Conservation (phyloP, 2,888 invertebrate genomes). For the Blastobasis adustella region DNA sequence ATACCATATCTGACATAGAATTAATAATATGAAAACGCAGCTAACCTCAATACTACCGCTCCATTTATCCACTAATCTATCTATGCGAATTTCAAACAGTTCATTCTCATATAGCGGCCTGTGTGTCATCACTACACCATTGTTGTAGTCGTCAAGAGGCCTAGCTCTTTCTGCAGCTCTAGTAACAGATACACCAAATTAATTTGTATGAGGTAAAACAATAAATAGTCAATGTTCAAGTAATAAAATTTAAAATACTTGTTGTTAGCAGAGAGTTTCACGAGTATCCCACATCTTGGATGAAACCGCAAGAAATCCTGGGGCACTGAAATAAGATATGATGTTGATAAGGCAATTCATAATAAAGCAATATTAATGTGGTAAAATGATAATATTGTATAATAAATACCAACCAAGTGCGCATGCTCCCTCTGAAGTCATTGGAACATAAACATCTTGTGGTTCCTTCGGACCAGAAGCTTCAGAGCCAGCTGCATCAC, state of each 20-base stretch:
- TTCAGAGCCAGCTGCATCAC: constrained; percentile 32
- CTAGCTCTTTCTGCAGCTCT: constrained; percentile 90
- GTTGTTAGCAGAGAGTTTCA: constrained; percentile 86
- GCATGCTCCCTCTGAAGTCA: constrained; percentile 39
- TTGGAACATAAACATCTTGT: constrained; percentile 34
- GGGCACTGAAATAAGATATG: constrained; percentile 33
- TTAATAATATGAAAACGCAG: background rate
- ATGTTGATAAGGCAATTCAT: background rate
- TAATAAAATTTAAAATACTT: constrained; percentile 47
- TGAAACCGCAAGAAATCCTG: constrained; percentile 88
- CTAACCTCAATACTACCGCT: constrained; percentile 89
- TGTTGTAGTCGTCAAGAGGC: constrained; percentile 95
- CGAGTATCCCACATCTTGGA: constrained; percentile 89
- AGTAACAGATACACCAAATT: constrained; percentile 3
- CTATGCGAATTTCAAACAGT: constrained; percentile 95
- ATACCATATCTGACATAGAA: background rate
- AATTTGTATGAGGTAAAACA: background rate
- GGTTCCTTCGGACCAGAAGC: constrained; percentile 24
- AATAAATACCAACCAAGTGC: constrained; percentile 27
- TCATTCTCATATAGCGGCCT: constrained; percentile 91
- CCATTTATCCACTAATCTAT: constrained; percentile 95
- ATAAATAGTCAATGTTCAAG: background rate
- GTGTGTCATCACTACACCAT: constrained; percentile 96
- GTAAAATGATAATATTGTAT: too few species aligned
- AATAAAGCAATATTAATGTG: too few species aligned